These are phyloP conservation scores for Cryptus viduatorius DNA, from an alignment of 2,888 invertebrate species.

Conservation along the genomic window DNA sequence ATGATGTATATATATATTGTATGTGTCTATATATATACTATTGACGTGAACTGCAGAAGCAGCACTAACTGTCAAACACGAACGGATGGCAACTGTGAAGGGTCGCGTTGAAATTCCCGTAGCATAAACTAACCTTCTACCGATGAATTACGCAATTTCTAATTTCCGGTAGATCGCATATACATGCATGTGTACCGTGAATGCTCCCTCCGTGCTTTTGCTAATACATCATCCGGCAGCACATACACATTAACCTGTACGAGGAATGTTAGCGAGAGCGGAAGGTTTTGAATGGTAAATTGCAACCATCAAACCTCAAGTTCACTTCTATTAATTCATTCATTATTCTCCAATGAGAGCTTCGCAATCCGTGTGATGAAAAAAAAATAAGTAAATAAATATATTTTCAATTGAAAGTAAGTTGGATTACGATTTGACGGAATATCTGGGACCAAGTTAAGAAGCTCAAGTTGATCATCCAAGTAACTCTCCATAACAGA, in stretches of 20 bases:
- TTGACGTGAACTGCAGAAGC: slow-evolving; percentile 10
- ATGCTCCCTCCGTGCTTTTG: slow-evolving; percentile 11
- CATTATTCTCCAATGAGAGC: no score
- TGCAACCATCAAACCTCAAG: slow-evolving; percentile 72
- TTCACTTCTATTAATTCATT: neutral
- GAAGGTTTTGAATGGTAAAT: slow-evolving; percentile 66
- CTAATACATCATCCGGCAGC: slow-evolving; percentile 6
- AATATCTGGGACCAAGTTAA: neutral
- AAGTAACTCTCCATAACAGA: neutral
- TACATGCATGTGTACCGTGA: neutral
- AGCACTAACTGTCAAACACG: slow-evolving; percentile 25
- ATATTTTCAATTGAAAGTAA: no score
- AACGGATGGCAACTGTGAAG: neutral
- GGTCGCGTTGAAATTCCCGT: neutral
- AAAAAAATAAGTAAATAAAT: neutral
- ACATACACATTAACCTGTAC: neutral
- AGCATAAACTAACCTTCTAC: slow-evolving; percentile 1
- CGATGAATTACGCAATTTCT: slow-evolving; percentile 73
- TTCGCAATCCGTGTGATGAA: neutral
- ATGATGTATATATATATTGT: neutral
- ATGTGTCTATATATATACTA: neutral
- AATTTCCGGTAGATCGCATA: slow-evolving; percentile 70
- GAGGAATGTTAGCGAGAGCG: neutral
- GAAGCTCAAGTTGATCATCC: neutral
- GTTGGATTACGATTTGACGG: no score